These are phyloP conservation scores for Gymnothorax javanicus DNA, from an alignment of 2,797 vertebrate genomes.

Conservation along the genomic window DNA sequence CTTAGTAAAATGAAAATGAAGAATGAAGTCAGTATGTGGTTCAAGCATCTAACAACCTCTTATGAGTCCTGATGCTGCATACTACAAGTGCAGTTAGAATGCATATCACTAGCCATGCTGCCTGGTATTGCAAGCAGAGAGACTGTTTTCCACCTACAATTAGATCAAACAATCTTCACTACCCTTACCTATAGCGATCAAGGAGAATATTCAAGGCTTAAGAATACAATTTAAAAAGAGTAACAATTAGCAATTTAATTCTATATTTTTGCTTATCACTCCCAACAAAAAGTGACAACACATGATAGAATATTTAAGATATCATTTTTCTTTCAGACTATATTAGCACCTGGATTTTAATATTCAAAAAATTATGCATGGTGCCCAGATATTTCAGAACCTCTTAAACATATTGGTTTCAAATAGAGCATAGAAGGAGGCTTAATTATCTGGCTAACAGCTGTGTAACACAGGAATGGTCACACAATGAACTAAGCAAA, in stretches of 20 bases:
- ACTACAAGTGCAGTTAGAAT: conserved; percentile 64
- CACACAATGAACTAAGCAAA: conserved; percentile 46
- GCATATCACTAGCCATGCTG: conserved; percentile 56
- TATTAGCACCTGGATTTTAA: not conserved
- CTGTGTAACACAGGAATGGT: conserved; percentile 31
- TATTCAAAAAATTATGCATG: not conserved
- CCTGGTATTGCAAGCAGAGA: conserved; percentile 23
- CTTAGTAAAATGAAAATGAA: conserved; percentile 61
- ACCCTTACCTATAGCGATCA: conserved; percentile 52
- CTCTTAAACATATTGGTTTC: not conserved
- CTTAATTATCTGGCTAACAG: not conserved
- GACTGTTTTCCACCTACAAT: conserved; percentile 62
- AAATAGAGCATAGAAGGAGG: not conserved
- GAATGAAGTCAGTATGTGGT: conserved; percentile 66
- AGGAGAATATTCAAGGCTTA: conserved; percentile 38
- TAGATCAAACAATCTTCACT: conserved; percentile 35
- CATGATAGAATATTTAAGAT: not conserved
- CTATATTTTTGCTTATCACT: conserved; percentile 25
- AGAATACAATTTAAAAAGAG: conserved; percentile 28
- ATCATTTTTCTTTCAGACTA: not conserved
- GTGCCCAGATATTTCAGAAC: not conserved
- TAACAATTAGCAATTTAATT: conserved; percentile 39
- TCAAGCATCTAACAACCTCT: conserved; percentile 73
- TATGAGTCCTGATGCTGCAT: conserved; percentile 67
- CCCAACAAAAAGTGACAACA: conserved; percentile 28